A percentile compares a stretch with the other conserved stretches of the same genome.
Evolutionary conservation across 2,113 vertebrate species (phyloP).

Genomic region (Plecturocebus donacophilus): DNA sequence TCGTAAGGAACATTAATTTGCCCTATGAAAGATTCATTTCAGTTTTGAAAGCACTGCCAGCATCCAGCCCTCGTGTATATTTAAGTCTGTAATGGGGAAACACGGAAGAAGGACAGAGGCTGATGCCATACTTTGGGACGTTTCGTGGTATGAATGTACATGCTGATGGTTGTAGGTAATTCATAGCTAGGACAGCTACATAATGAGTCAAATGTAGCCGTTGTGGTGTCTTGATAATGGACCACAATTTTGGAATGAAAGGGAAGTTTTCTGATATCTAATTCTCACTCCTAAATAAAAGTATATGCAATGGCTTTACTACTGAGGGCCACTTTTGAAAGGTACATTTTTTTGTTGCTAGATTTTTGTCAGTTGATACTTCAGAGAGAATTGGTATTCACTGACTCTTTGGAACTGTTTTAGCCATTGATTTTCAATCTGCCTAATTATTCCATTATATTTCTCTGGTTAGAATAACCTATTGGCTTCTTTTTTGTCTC

Average conservation of each 20-base stretch:
- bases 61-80: neutral
- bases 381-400: neutral
- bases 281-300: neutral
- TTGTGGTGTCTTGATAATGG: neutral
- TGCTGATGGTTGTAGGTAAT: neutral
- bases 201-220: neutral
- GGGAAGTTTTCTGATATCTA: neutral
- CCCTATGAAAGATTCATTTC: neutral
- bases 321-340: neutral
- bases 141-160: neutral
- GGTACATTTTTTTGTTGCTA: neutral
- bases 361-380: neutral
- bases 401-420: neutral
- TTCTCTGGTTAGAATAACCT: neutral
- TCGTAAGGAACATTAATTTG: neutral
- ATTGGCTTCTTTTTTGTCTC: slow-evolving; percentile 33
- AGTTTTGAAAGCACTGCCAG: neutral
- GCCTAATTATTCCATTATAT: neutral
- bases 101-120: neutral
- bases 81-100: neutral
- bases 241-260: neutral
- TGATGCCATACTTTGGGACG: too few relatives aligned
- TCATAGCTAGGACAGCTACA: neutral
- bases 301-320: neutral
- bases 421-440: neutral